These are phyloP conservation scores for Rhamphomyia laevipes DNA, from an alignment of 2,888 invertebrate species.

Conservation along the genomic window DNA sequence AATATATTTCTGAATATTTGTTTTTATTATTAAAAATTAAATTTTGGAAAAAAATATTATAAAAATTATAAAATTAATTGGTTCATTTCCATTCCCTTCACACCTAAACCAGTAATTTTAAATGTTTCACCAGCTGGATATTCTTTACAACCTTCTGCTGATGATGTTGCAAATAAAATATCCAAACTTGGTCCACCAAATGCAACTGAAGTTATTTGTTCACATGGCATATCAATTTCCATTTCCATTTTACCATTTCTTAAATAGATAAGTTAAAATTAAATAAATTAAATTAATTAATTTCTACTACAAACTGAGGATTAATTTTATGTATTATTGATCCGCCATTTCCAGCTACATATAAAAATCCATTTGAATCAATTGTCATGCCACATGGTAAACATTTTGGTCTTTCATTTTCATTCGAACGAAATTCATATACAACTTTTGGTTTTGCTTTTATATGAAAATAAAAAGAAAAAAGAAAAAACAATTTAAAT, in stretches of 20 bases:
- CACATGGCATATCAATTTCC: slow-evolving; percentile 50
- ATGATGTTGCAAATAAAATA: slow-evolving; percentile 58
- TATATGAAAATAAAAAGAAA: slow-evolving; percentile 30
- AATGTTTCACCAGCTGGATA: slow-evolving; percentile 47
- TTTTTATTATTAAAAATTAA: too few species aligned
- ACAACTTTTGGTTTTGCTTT: slow-evolving; percentile 44
- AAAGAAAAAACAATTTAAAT: background rate
- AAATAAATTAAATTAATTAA: background rate
- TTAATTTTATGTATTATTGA: slow-evolving; percentile 41
- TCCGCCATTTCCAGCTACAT: slow-evolving; percentile 64
- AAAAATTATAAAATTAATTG: slow-evolving; percentile 17
- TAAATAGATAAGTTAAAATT: background rate
- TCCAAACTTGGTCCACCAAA: slow-evolving; percentile 59
- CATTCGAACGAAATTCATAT: slow-evolving; percentile 41
- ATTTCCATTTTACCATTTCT: slow-evolving; percentile 43
- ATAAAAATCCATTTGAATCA: slow-evolving; percentile 63
- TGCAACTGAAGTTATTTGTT: slow-evolving; percentile 58
- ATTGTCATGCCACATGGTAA: slow-evolving; percentile 69
- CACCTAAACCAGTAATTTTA: slow-evolving; percentile 46
- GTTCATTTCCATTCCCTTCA: slow-evolving; percentile 39
- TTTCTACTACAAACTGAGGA: slow-evolving; percentile 30
- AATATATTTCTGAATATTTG: too few species aligned
- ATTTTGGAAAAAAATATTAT: too few species aligned
- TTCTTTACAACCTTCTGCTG: slow-evolving; percentile 30
- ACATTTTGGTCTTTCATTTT: slow-evolving; percentile 33